These are phyloP conservation scores for Epizoanthus illoricatus DNA, from an alignment of 92 coral and sea anemone genomes.

Conservation along the genomic window DNA sequence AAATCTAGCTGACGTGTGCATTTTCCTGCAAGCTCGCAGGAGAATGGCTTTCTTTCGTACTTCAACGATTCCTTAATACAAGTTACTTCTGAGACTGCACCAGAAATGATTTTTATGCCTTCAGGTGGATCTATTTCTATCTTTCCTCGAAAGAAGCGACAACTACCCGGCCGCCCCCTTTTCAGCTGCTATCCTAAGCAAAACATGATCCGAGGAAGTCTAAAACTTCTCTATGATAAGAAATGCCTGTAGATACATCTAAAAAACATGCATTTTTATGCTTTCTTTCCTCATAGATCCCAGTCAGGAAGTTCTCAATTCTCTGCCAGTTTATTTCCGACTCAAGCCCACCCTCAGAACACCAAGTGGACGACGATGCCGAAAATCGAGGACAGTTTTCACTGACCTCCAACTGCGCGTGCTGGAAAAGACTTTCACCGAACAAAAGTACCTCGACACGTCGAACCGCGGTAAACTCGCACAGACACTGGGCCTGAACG, in stretches of 20 bases:
- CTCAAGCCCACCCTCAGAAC: constrained; percentile 95
- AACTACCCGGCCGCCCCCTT: too few relatives aligned
- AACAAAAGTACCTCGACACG: constrained; percentile 96
- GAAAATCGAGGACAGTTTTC: constrained; percentile 96
- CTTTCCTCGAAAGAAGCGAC: too few relatives aligned
- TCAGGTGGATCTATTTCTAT: too few relatives aligned
- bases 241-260: not conserved
- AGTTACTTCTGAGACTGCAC: too few relatives aligned
- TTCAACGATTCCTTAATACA: too few relatives aligned
- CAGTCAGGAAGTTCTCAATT: constrained; percentile 82
- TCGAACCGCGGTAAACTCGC: constrained; percentile 94
- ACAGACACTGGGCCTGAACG: constrained; percentile 91
- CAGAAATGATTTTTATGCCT: too few relatives aligned
- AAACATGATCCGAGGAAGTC: too few relatives aligned
- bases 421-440: constrained; percentile 91
- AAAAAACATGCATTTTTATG: not conserved
- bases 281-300: constrained; percentile 59
- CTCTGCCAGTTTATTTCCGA: constrained; percentile 94
- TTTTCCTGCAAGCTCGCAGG: too few relatives aligned
- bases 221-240: too few relatives aligned
- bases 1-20: too few relatives aligned
- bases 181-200: too few relatives aligned
- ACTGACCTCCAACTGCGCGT: constrained; percentile 96
- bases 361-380: constrained; percentile 96
- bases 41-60: too few relatives aligned